Evolutionary conservation across 2,888 invertebrate species (phyloP).

Genomic region (Latheticus oryzae): DNA sequence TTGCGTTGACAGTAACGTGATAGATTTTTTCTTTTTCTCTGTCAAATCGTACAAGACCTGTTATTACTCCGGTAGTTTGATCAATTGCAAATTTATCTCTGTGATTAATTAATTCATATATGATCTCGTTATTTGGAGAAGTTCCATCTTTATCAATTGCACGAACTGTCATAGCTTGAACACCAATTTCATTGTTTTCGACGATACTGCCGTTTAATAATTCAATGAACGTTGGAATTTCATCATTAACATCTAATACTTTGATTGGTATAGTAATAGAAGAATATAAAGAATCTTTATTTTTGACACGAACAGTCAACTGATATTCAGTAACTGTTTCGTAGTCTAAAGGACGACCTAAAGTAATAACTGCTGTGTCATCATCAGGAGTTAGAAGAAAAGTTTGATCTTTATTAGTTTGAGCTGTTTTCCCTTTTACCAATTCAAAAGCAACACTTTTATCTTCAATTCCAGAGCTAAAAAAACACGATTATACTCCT

Average conservation of each 20-base stretch:
- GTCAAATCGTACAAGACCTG: constrained; percentile 84
- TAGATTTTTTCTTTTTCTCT: constrained; percentile 87
- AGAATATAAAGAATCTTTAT: constrained; percentile 82
- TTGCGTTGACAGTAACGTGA: constrained; percentile 85
- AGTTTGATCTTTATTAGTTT: constrained; percentile 85
- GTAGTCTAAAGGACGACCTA: constrained; percentile 83
- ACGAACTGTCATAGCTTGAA: constrained; percentile 85
- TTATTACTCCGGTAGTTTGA: constrained; percentile 87
- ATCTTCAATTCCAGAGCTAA: constrained; percentile 80
- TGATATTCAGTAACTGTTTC: constrained; percentile 87
- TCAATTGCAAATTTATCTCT: constrained; percentile 86
- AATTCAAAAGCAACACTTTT: constrained; percentile 83
- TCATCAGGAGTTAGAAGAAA: constrained; percentile 74
- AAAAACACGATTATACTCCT: constrained; percentile 48
- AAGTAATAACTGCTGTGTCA: constrained; percentile 79
- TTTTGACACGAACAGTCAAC: constrained; percentile 84
- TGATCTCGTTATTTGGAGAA: constrained; percentile 83
- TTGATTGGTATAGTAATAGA: constrained; percentile 83
- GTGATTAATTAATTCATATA: constrained; percentile 76
- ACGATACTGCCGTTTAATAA: constrained; percentile 83
- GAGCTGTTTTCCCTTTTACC: constrained; percentile 84
- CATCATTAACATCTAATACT: constrained; percentile 91
- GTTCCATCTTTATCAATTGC: constrained; percentile 91
- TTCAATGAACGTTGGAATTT: constrained; percentile 87
- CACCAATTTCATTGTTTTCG: constrained; percentile 86